These are phyloP conservation scores for Triplophysa rosa DNA, from an alignment of 2,113 vertebrate genomes.

Conservation along the genomic window DNA sequence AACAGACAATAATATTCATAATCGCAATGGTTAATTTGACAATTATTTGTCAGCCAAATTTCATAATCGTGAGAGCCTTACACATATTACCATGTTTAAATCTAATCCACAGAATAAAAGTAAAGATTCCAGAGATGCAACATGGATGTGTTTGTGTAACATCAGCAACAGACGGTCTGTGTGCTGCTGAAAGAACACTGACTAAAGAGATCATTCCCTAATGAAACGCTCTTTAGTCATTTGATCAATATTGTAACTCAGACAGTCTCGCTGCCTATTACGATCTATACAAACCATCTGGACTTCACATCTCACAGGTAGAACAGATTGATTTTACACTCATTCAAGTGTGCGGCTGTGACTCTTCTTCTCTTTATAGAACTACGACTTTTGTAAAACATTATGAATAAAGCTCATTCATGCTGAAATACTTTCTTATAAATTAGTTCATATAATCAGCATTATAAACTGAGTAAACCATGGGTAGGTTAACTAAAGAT, in stretches of 20 bases:
- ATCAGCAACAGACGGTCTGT: neutral
- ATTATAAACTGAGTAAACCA: no score
- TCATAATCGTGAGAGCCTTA: no score
- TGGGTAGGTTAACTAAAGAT: no score
- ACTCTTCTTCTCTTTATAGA: neutral
- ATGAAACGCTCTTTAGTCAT: constrained; percentile 56
- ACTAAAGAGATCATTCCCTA: neutral
- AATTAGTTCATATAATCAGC: no score
- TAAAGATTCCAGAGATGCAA: neutral
- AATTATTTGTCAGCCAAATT: no score
- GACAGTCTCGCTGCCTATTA: constrained; percentile 10
- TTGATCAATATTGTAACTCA: constrained; percentile 48
- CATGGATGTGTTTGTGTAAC: neutral
- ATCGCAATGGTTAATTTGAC: no score
- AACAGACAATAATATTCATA: no score
- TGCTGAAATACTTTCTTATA: no score
- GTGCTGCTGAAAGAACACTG: neutral
- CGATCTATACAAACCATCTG: neutral
- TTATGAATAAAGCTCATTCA: no score
- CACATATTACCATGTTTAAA: no score
- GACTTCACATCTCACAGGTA: neutral
- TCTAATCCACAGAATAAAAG: no score
- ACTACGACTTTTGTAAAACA: no score
- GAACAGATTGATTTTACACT: constrained; percentile 1
- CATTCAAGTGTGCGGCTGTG: neutral